A percentile compares a stretch with the other conserved stretches of the same genome.
Evolutionary conservation across 2,797 vertebrate genomes (phyloP).

Genomic region (Parotocinclus haroldoi): DNA sequence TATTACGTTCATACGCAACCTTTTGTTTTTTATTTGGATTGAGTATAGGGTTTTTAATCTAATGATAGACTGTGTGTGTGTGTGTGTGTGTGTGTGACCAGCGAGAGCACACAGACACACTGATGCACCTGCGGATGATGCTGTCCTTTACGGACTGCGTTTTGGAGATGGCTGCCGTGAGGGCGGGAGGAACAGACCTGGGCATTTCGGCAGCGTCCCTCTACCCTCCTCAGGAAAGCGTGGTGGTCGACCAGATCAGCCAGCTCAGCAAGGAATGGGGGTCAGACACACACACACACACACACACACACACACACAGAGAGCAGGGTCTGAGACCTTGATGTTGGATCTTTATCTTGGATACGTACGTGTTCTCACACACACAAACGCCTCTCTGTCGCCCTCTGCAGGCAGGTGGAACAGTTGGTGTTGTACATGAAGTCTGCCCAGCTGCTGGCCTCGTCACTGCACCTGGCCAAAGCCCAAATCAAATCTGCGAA

Average conservation of each 20-base stretch:
- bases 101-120: constrained; percentile 93
- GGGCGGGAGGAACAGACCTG: constrained; percentile 79
- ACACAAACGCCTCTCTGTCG: too few relatives aligned
- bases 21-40: too few relatives aligned
- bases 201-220: constrained; percentile 80
- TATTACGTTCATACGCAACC: too few relatives aligned
- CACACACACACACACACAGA: too few relatives aligned
- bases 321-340: too few relatives aligned
- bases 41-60: too few relatives aligned
- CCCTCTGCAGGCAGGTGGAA: constrained; percentile 85
- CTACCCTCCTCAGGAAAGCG: constrained; percentile 93
- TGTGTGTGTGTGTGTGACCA: constrained; percentile 52
- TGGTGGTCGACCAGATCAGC: constrained; percentile 95
- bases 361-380: background rate
- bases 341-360: too few relatives aligned
- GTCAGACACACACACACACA: constrained; percentile 58
- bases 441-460: constrained; percentile 89
- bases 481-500: constrained; percentile 92
- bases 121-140: constrained; percentile 90
- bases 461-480: constrained; percentile 93
- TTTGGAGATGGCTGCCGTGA: constrained; percentile 85
- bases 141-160: constrained; percentile 92
- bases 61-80: background rate
- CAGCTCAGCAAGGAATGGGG: constrained; percentile 98
- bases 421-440: constrained; percentile 97